Evolutionary conservation across 1,140 invertebrate genomes (phyloP).

Genomic region (Protaetia brevitarsis): DNA sequence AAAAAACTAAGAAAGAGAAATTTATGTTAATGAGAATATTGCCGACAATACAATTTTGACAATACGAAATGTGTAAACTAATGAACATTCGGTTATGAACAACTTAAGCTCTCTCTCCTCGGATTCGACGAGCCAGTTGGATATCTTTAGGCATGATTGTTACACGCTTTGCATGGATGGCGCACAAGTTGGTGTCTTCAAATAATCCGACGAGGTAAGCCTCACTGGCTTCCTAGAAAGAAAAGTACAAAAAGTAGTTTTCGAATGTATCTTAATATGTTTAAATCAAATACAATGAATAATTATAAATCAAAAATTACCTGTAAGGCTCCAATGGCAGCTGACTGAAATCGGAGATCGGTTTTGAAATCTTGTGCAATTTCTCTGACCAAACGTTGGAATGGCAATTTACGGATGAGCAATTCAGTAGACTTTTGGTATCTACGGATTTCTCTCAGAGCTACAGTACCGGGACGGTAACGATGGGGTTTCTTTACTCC

Average conservation of each 20-base stretch:
- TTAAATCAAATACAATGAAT: neutral
- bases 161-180: slow-evolving; percentile 91
- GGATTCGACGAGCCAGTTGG: slow-evolving; percentile 82
- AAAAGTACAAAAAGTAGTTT: too few relatives aligned
- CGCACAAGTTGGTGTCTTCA: slow-evolving; percentile 92
- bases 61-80: neutral
- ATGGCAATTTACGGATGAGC: slow-evolving; percentile 83
- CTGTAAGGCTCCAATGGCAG: slow-evolving; percentile 70
- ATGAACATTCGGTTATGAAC: neutral
- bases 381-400: slow-evolving; percentile 81
- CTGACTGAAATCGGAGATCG: slow-evolving; percentile 77
- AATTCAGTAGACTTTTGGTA: slow-evolving; percentile 78
- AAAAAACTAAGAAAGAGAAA: neutral
- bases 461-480: slow-evolving; percentile 78
- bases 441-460: slow-evolving; percentile 78
- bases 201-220: slow-evolving; percentile 89
- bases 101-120: slow-evolving; percentile 75
- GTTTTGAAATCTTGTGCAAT: slow-evolving; percentile 83
- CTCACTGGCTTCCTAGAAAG: slow-evolving; percentile 83
- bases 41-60: neutral
- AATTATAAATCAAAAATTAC: too few relatives aligned
- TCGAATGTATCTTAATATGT: too few relatives aligned
- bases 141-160: slow-evolving; percentile 97
- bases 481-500: slow-evolving; percentile 80
- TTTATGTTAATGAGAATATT: neutral